Base-by-base conservation (phyloP, 1,140 invertebrate species). In the Drosophila grimshawi region DNA sequence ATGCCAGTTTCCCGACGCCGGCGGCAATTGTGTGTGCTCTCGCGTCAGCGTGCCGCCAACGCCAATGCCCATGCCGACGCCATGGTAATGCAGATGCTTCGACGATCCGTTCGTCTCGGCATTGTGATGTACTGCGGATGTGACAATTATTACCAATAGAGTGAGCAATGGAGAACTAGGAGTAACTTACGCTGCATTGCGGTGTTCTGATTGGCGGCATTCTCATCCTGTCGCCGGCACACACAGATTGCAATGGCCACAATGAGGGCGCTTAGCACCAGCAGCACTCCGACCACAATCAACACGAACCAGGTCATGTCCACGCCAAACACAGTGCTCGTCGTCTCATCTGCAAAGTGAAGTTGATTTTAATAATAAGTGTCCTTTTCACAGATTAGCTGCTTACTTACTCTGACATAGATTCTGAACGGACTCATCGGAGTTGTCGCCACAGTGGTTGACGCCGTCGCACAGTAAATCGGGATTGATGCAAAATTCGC, bases 361-460 rank as follows among this genome's bases (percentile, higher is more conserved):
- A 56, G 39, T 5, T 43, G 2, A 0, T 27, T 4, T 43, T 43
- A 43, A n/a, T 4, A 43, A 43, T n/a, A 10, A 29, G 4, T 0
- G 2, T 39, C 1, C 6, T 27, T 3, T 5, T 4, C 0, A 11
- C 19, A 27, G 3, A 19, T 7, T 35, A 33, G 3, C 6, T 3
- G 4, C 2, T 5, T 10, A 6, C 95, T 95, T 93, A 98, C 97
- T 96, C 91, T 96, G 95, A 93, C 97, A 98, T 56, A 96, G 93
- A 53, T 95, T 95, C 63, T 95, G 95, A 70, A 96, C 95, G 60
- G 95, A 95, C 93, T 98, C 97, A 90, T 98, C 97, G 11, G 96
- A 97, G 43, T 96, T 96, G 93, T 98, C 97, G n/a, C 96, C 96
- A 92, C 97, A 98, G 92, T 98, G 97, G 93, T 97, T 97, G 70